These are phyloP conservation scores for Phylloscopus trochilus DNA, from an alignment of 2,113 vertebrate species.

Conservation along the genomic window DNA sequence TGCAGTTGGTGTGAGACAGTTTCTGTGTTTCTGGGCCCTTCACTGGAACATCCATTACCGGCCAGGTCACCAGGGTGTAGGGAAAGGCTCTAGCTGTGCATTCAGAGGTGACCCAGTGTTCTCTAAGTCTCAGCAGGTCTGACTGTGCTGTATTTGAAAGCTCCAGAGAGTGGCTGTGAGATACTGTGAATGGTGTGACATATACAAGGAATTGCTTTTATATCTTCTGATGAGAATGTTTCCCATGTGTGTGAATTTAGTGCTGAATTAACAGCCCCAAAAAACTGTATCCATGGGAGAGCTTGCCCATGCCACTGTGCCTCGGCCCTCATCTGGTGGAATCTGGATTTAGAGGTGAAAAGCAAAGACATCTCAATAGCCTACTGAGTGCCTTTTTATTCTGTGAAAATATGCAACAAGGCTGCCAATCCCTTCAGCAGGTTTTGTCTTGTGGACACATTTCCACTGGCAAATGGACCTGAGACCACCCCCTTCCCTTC, in stretches of 20 bases:
- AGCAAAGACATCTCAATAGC: neutral
- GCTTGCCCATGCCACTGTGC: neutral
- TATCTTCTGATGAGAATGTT: slow-evolving; percentile 5
- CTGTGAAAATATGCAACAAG: neutral
- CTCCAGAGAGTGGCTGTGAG: slow-evolving; percentile 1
- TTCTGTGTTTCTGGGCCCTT: slow-evolving; percentile 6
- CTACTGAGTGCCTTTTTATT: neutral
- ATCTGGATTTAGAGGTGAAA: slow-evolving; percentile 26
- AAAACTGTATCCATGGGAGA: neutral
- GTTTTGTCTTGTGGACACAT: neutral
- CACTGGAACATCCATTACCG: slow-evolving; percentile 47
- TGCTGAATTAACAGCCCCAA: slow-evolving; percentile 1
- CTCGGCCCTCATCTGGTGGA: neutral
- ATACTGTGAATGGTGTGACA: neutral
- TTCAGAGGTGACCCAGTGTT: slow-evolving; percentile 9
- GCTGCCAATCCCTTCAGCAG: neutral
- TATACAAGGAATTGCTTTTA: slow-evolving; percentile 63
- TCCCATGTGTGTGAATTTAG: neutral
- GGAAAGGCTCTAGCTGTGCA: neutral
- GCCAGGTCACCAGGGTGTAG: slow-evolving; percentile 18
- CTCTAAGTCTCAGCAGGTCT: neutral
- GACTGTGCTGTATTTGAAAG: neutral
- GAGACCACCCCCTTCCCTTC: neutral
- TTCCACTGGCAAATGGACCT: neutral
- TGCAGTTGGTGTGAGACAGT: neutral